Percentiles rank a stretch among this genome's conserved stretches.
Conservation (phyloP, 2,888 invertebrate genomes). For the Priocnemis perturbator region DNA sequence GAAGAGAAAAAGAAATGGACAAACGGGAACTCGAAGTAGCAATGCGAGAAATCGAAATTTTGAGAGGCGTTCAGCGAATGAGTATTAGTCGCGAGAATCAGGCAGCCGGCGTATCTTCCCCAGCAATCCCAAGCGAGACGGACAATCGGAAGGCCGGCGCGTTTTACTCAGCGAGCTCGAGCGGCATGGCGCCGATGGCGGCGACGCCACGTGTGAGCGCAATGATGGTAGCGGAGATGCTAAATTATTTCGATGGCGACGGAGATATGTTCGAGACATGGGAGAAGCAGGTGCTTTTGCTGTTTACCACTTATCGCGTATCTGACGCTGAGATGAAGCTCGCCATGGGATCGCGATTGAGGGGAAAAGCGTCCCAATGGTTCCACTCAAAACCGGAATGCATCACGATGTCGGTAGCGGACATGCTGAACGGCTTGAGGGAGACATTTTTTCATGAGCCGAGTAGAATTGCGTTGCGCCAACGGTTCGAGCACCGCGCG, state of each 20-base stretch:
- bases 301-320: constrained; percentile 13
- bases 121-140: too few relatives aligned
- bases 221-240: constrained; percentile 13
- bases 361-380: constrained; percentile 29
- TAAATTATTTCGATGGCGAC: constrained; percentile 21
- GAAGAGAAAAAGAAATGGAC: background rate
- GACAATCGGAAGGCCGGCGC: too few relatives aligned
- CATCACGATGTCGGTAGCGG: constrained; percentile 19
- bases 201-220: background rate
- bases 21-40: background rate
- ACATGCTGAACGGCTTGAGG: constrained; percentile 5
- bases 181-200: background rate
- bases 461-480: constrained; percentile 11
- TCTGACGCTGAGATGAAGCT: constrained; percentile 17
- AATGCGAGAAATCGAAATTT: background rate
- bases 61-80: background rate
- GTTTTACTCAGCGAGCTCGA: too few relatives aligned
- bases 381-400: constrained; percentile 27
- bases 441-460: constrained; percentile 17
- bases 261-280: constrained; percentile 15
- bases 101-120: background rate
- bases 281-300: constrained; percentile 22
- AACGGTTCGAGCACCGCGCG: constrained; percentile 20
- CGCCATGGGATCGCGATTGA: constrained; percentile 22
- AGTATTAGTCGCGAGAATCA: background rate